Percentiles rank a stretch among this genome's conserved stretches.
These are phyloP conservation scores for Cirrhinus mrigala DNA, from an alignment of 2,797 vertebrate genomes.

Conservation along the genomic window DNA sequence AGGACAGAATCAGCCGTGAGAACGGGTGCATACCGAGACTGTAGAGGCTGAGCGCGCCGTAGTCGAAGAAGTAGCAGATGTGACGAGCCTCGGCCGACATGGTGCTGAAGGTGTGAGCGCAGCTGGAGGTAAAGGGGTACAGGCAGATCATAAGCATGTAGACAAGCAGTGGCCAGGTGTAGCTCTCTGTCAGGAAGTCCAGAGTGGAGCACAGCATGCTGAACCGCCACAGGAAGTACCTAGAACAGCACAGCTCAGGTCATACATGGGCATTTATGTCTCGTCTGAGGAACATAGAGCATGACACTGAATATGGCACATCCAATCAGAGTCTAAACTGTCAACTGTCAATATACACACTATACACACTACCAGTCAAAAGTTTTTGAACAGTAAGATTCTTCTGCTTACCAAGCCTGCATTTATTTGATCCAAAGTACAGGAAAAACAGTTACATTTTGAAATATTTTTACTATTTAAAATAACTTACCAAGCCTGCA, in stretches of 20 bases:
- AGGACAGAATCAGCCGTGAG: neutral
- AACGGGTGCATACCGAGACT: constrained; percentile 75
- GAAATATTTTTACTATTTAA: too few relatives aligned
- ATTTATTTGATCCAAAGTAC: too few relatives aligned
- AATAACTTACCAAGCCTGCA: too few relatives aligned
- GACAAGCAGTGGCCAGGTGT: constrained; percentile 84
- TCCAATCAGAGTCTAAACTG: neutral
- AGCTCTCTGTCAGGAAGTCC: constrained; percentile 81
- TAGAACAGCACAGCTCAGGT: constrained; percentile 52
- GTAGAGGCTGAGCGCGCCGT: constrained; percentile 85
- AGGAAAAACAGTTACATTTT: too few relatives aligned
- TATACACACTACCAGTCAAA: too few relatives aligned
- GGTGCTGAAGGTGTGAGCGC: constrained; percentile 87
- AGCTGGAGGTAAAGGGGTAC: constrained; percentile 87
- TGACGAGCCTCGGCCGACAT: constrained; percentile 84
- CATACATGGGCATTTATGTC: neutral
- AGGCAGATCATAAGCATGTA: constrained; percentile 86
- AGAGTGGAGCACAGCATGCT: constrained; percentile 74
- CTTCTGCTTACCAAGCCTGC: too few relatives aligned
- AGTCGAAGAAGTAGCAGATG: constrained; percentile 89
- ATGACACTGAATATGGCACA: neutral
- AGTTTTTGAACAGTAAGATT: too few relatives aligned
- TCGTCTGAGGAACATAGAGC: neutral
- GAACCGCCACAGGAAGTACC: constrained; percentile 87
- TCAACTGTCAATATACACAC: too few relatives aligned